A percentile compares a stretch with the other conserved stretches of the same genome.
Conservation (phyloP, 1,140 invertebrate species). For the Scaptomyza hsui region DNA sequence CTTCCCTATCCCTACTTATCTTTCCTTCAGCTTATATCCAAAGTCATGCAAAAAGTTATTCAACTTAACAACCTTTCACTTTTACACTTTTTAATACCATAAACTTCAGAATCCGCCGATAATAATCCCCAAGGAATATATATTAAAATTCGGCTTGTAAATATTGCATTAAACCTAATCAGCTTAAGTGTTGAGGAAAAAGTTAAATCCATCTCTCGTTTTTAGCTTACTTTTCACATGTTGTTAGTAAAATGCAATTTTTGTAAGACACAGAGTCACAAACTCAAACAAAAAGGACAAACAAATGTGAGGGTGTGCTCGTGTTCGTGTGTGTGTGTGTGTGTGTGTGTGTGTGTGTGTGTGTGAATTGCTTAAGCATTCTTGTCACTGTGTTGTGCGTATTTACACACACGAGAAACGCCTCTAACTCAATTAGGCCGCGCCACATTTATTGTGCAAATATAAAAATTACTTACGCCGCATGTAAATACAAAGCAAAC, state of each 20-base stretch:
- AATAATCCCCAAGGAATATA: too few relatives aligned
- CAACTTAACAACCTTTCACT: too few relatives aligned
- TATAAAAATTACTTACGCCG: constrained; percentile 35
- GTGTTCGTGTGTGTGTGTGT: not conserved
- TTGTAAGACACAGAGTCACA: constrained; percentile 1
- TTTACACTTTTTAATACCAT: too few relatives aligned
- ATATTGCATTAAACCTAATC: constrained; percentile 27
- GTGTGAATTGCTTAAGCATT: constrained; percentile 14
- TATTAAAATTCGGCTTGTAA: not conserved
- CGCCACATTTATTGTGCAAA: constrained; percentile 41
- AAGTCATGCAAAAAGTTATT: not conserved
- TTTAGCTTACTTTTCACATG: not conserved
- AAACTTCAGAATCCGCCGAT: not conserved
- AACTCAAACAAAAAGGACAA: constrained; percentile 1
- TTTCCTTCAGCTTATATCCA: too few relatives aligned
- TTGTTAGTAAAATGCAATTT: constrained; percentile 7
- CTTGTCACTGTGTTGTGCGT: constrained; percentile 29
- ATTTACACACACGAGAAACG: constrained; percentile 47
- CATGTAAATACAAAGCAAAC: constrained; percentile 31
- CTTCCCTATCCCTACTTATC: too few relatives aligned
- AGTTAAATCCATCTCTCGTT: constrained; percentile 5
- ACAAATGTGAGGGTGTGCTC: not conserved
- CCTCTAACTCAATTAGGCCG: constrained; percentile 42
- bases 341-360: constrained; percentile 5
- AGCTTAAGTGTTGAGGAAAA: constrained; percentile 25